These are phyloP conservation scores for Hippocampus comes DNA, from an alignment of 2,113 vertebrate genomes.

Conservation along the genomic window DNA sequence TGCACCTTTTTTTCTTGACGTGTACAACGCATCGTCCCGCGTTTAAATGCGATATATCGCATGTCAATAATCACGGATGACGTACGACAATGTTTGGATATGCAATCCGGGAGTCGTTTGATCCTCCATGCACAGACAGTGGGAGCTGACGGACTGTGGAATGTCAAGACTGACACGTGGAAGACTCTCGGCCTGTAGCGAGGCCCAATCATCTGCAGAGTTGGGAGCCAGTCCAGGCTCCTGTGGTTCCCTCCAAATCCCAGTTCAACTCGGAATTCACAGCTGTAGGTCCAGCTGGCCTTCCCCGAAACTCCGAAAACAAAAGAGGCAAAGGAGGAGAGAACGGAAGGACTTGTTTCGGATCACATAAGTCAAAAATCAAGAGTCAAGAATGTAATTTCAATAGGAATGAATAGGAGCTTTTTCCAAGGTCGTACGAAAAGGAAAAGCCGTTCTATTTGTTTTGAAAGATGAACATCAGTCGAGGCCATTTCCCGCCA, in stretches of 20 bases:
- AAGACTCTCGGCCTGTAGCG: conserved; percentile 22
- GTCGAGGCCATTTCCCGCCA: neutral
- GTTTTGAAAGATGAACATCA: neutral
- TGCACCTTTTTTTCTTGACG: too few species aligned
- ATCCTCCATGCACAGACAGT: conserved; percentile 3
- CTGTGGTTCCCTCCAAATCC: conserved; percentile 42
- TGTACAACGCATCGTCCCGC: neutral
- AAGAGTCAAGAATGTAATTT: neutral
- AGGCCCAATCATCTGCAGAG: conserved; percentile 45
- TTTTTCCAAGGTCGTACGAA: neutral
- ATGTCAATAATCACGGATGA: conserved; percentile 15
- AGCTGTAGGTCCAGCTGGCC: conserved; percentile 56
- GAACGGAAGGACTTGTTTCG: neutral
- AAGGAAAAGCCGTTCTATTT: neutral
- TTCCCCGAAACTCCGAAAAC: conserved; percentile 24
- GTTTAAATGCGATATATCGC: conserved; percentile 24
- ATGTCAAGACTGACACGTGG: conserved; percentile 43
- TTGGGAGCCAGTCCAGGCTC: conserved; percentile 38
- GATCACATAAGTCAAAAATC: neutral
- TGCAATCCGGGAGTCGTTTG: conserved; percentile 20
- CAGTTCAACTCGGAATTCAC: conserved; percentile 45
- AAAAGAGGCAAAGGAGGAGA: neutral
- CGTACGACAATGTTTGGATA: conserved; percentile 14
- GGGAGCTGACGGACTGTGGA: conserved; percentile 13
- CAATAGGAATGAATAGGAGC: neutral